phyloP scores from a whole-genome alignment of 2,113 vertebrate genomes.

The Butorides virescens region DNA sequence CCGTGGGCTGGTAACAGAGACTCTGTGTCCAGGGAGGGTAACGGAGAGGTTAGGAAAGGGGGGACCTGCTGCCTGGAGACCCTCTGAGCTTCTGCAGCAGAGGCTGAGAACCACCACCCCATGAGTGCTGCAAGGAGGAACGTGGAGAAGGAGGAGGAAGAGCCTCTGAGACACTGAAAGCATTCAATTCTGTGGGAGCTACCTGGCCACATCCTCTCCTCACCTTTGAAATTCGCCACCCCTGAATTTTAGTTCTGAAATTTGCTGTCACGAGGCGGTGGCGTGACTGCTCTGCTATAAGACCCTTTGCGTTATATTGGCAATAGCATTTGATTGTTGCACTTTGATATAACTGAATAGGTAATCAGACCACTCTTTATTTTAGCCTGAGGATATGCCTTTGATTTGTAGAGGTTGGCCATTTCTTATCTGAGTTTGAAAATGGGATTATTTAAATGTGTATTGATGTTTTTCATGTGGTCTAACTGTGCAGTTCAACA shows the following conservation, averaged over 20 bases:
- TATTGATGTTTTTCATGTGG: conserved; percentile 66
- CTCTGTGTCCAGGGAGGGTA: not conserved
- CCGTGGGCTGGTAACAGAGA: not conserved
- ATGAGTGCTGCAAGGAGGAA: not conserved
- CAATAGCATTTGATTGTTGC: conserved; percentile 37
- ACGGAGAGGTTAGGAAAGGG: not conserved
- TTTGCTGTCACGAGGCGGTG: not conserved
- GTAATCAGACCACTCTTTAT: conserved; percentile 61
- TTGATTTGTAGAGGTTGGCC: conserved; percentile 62
- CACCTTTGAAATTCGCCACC: not conserved
- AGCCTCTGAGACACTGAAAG: not conserved
- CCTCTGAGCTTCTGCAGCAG: not conserved
- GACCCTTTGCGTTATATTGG: not conserved
- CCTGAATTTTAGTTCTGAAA: not conserved
- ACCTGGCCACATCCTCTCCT: not conserved
- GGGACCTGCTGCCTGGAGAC: not conserved
- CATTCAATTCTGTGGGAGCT: not conserved
- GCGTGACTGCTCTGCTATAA: not conserved
- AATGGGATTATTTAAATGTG: conserved; percentile 68
- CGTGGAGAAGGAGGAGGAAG: fast-evolving
- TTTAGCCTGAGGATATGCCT: conserved; percentile 65
- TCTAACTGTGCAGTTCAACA: conserved; percentile 61
- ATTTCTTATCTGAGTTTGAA: conserved; percentile 64
- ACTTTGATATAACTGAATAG: conserved; percentile 67
- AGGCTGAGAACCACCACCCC: not conserved